Base-by-base conservation (phyloP, 30 jellyfish, hydroid and myxozoan species). In the Aurelia sp. region DNA sequence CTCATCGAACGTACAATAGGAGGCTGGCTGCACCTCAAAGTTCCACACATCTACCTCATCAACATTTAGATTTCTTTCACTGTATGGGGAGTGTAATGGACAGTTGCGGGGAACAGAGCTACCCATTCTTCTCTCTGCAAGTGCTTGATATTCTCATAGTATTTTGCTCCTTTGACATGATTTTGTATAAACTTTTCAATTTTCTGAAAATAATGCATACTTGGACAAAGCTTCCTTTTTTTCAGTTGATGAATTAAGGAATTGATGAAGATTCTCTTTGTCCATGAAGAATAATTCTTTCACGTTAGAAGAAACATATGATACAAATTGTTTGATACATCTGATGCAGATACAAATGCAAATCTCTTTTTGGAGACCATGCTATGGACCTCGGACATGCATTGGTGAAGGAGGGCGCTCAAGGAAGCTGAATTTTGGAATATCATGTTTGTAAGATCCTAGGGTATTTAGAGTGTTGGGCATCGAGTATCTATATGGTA, bases 151-250 rank as follows among this genome's bases (percentile, higher is more conserved):
- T 65, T 3, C 76, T 23, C 76, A 23, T 17, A 23, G 76, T 65
- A 65, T 57, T 65, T 65, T 65, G 76, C 52, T 23, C 76, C 76
- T 65, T 65, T 65, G 16, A 65, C 76, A 65, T 65, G 76, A 23
- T 23, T 16, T 65, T 23, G 57, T 3, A 65, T 19, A 65, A 65
- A 65, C 8, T 58, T 58, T 3, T 58, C 67, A 58, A 58, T 11
- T 20, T 58, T 58, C 67, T 58, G 67, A 58, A 58, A 65, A 65
- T 65, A 65, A 65, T 65, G 76, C 47, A 57, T 65, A 65, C 76
- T 57, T 65, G 76, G 76, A 23, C 76, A 65, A 65, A 65, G 52
- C 76, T 65, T 65, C 76, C 50, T 65, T 65, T 65, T 65, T 65
- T 33, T 19, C 76, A 22, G 70, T 33, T 10, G 35, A 65, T 65